These are phyloP conservation scores for Desmophyllum pertusum DNA, from an alignment of 92 coral and sea anemone genomes.

Conservation along the genomic window DNA sequence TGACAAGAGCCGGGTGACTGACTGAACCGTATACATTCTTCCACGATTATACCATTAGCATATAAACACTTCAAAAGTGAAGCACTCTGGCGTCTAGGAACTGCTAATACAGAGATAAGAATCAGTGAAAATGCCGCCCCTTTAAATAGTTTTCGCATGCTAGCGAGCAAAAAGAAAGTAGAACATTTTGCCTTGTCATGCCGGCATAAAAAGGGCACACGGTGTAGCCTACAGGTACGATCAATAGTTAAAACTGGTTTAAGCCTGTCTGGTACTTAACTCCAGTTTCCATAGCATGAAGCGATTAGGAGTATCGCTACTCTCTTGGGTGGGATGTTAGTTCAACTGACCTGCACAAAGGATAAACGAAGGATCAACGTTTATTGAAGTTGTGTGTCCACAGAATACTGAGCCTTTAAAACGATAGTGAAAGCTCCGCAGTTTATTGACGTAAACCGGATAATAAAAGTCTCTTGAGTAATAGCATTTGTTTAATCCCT, in stretches of 20 bases:
- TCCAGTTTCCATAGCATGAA: too few relatives aligned
- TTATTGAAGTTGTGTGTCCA: too few relatives aligned
- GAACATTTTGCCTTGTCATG: neutral
- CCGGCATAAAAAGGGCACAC: neutral
- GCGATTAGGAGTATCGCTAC: too few relatives aligned
- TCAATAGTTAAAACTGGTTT: too few relatives aligned
- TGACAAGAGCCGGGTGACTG: neutral
- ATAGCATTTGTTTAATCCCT: neutral
- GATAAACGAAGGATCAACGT: too few relatives aligned
- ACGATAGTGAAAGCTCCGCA: neutral
- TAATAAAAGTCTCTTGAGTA: neutral
- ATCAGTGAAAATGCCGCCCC: slow-evolving; percentile 5
- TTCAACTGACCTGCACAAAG: too few relatives aligned
- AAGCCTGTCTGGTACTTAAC: too few relatives aligned
- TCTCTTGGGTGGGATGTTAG: too few relatives aligned
- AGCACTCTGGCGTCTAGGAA: slow-evolving; percentile 28
- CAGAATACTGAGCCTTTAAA: neutral
- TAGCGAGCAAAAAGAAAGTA: neutral
- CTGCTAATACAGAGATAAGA: slow-evolving; percentile 17
- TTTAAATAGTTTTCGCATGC: slow-evolving; percentile 11
- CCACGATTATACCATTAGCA: slow-evolving; percentile 1
- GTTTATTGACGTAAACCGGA: slow-evolving; percentile 5
- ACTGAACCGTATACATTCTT: neutral
- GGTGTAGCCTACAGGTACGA: neutral
- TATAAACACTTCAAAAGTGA: slow-evolving; percentile 12